Percentiles rank a stretch among this genome's conserved stretches.
Evolutionary conservation across 2,797 vertebrate species (phyloP).

Genomic region (Thaleichthys pacificus): DNA sequence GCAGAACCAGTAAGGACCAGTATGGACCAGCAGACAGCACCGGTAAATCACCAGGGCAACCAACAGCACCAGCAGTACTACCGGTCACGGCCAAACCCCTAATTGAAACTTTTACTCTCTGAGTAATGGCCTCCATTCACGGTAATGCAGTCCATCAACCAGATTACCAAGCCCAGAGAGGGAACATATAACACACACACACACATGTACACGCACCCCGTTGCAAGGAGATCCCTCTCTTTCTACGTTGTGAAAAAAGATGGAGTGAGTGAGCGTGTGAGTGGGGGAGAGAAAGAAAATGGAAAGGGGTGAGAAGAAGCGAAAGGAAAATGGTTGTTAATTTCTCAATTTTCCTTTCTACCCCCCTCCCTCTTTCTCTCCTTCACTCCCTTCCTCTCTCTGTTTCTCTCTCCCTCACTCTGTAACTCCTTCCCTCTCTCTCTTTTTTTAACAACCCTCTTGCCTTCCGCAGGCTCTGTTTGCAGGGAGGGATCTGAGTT

Average conservation of each 20-base stretch:
- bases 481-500: not conserved
- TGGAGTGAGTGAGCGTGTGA: not conserved
- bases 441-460: conserved; percentile 1
- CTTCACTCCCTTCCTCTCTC: not conserved
- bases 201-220: conserved; percentile 1
- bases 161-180: conserved; percentile 4
- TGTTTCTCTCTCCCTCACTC: not conserved
- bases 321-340: not conserved
- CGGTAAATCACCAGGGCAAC: not conserved
- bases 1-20: too few relatives aligned
- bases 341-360: not conserved
- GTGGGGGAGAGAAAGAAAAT: not conserved
- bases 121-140: conserved; percentile 14
- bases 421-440: not conserved
- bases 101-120: conserved; percentile 37
- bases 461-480: not conserved
- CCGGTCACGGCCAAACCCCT: too few relatives aligned
- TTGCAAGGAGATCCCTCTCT: conserved; percentile 14
- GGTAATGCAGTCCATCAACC: conserved; percentile 15
- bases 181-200: conserved; percentile 2
- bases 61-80: conserved; percentile 11
- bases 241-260: not conserved
- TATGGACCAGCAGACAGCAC: not conserved
- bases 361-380: conserved; percentile 1
- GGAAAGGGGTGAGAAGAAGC: not conserved